phyloP scores from a whole-genome alignment of 2,113 vertebrate species.

The Neoarius graeffei region DNA sequence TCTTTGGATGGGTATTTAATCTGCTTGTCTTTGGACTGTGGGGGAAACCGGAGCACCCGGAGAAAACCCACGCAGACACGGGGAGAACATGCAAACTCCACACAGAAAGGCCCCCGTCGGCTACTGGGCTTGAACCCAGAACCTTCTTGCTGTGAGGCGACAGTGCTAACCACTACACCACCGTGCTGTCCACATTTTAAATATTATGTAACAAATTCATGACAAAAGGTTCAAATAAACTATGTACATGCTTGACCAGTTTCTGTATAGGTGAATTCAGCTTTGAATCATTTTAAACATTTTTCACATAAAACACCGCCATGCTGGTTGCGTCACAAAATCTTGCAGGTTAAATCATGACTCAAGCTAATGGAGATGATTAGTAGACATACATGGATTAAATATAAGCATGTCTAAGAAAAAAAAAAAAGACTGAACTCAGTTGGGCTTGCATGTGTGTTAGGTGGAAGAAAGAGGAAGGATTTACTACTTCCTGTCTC shows the following conservation, averaged over 20 bases:
- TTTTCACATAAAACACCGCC: not conserved
- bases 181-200: not conserved
- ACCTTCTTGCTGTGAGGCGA: too few relatives aligned
- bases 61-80: too few relatives aligned
- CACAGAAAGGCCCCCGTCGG: too few relatives aligned
- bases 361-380: not conserved
- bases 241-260: not conserved
- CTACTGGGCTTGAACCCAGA: too few relatives aligned
- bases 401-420: not conserved
- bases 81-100: too few relatives aligned
- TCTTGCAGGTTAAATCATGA: not conserved
- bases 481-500: constrained; percentile 9
- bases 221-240: not conserved
- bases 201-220: not conserved
- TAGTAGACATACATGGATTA: not conserved
- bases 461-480: not conserved
- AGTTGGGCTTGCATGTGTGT: not conserved
- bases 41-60: too few relatives aligned
- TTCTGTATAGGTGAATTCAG: not conserved
- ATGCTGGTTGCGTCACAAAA: not conserved
- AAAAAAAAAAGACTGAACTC: not conserved
- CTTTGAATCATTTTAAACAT: not conserved
- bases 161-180: too few relatives aligned
- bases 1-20: too few relatives aligned
- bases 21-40: too few relatives aligned